phyloP scores from a whole-genome alignment of 2,888 invertebrate species.

The Euzetes globulus region DNA sequence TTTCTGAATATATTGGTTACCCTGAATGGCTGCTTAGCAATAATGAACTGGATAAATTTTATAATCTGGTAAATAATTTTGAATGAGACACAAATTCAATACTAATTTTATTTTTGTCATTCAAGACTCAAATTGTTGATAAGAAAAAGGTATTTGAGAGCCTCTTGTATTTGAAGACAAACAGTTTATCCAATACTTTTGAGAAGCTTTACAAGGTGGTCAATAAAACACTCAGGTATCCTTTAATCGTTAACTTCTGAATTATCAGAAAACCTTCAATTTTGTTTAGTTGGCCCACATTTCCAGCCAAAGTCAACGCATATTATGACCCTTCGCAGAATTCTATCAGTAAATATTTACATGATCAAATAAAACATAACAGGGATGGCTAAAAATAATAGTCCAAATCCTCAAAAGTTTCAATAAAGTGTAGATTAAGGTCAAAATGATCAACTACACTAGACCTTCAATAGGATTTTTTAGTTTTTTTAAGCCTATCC shows the following conservation, averaged over 20 bases:
- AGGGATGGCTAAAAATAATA: too few species aligned
- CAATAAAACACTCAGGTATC: conserved; percentile 11
- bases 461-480: too few species aligned
- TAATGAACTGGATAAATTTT: conserved; percentile 45
- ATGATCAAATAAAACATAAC: too few species aligned
- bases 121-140: background rate
- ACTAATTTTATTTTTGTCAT: background rate
- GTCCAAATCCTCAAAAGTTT: too few species aligned
- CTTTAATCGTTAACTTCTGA: background rate
- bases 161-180: background rate
- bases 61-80: conserved; percentile 43
- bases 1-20: conserved; percentile 49
- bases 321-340: conserved; percentile 22
- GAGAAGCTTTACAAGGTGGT: background rate
- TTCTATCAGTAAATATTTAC: conserved; percentile 33
- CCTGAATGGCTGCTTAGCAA: conserved; percentile 47
- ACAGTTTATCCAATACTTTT: background rate
- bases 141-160: conserved; percentile 10
- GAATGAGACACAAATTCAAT: background rate
- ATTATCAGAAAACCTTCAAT: too few species aligned
- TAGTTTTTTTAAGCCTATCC: too few species aligned
- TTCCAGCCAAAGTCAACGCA: conserved; percentile 29
- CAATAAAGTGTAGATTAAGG: too few species aligned
- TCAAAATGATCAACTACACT: too few species aligned
- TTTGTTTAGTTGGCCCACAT: conserved; percentile 19